phyloP scores from a whole-genome alignment of 2,888 invertebrate species.

The Phoenoteleia sp. region DNA sequence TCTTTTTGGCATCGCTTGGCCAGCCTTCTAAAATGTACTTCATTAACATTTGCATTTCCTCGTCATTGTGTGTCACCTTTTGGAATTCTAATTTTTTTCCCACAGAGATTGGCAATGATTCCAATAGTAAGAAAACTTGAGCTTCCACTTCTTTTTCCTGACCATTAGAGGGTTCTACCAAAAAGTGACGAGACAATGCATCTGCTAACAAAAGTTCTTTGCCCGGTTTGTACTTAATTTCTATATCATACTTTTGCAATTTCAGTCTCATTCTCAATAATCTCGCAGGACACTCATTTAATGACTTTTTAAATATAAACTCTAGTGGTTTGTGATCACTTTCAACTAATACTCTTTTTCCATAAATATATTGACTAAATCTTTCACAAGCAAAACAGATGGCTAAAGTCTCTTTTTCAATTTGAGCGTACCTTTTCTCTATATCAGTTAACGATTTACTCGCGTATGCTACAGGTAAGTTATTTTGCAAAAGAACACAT shows the following conservation, averaged over 20 bases:
- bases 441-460: conserved; percentile 75
- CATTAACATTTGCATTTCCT: conserved; percentile 70
- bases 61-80: conserved; percentile 42
- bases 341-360: conserved; percentile 70
- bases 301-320: conserved; percentile 76
- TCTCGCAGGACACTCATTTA: conserved; percentile 56
- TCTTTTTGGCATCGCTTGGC: conserved; percentile 69
- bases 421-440: conserved; percentile 79
- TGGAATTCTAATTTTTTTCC: conserved; percentile 19
- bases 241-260: conserved; percentile 69
- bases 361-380: conserved; percentile 82
- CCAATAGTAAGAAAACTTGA: conserved; percentile 47
- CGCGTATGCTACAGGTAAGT: conserved; percentile 82
- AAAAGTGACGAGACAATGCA: conserved; percentile 77
- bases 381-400: conserved; percentile 79
- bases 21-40: conserved; percentile 75
- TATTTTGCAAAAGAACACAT: conserved; percentile 81
- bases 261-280: conserved; percentile 61
- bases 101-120: conserved; percentile 43
- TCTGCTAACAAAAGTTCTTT: conserved; percentile 79
- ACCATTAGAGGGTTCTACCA: conserved; percentile 5
- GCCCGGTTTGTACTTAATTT: conserved; percentile 75
- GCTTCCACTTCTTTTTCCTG: conserved; percentile 44
- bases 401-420: conserved; percentile 82
- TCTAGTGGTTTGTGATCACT: conserved; percentile 80